These are phyloP conservation scores for Euproctis similis DNA, from an alignment of 2,888 invertebrate species.

Conservation along the genomic window DNA sequence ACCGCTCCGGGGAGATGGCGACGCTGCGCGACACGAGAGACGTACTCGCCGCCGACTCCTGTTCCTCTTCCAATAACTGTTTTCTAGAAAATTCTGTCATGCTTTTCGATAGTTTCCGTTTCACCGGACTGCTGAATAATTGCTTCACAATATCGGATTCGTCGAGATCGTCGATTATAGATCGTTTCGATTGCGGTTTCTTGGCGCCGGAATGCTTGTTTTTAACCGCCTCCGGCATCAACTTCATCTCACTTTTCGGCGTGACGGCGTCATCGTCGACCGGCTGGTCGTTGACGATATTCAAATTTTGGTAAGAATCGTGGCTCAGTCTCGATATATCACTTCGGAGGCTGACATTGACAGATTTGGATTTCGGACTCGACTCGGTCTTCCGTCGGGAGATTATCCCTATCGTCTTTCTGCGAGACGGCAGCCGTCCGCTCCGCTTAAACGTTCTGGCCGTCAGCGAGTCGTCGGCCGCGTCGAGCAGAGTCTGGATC, in stretches of 20 bases:
- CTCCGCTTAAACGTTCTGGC: conserved; percentile 17
- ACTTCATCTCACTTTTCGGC: conserved; percentile 49
- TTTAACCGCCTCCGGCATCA: conserved; percentile 54
- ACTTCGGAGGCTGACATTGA: conserved; percentile 23
- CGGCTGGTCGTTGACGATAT: conserved; percentile 21
- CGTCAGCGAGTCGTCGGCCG: conserved; percentile 30
- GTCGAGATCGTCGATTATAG: conserved; percentile 60
- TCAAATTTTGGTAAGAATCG: conserved; percentile 26
- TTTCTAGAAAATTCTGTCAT: conserved; percentile 59
- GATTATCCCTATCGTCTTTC: conserved; percentile 39
- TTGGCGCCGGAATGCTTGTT: conserved; percentile 67
- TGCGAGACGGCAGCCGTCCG: conserved; percentile 12
- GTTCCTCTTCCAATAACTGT: conserved; percentile 41
- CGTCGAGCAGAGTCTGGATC: conserved; percentile 48
- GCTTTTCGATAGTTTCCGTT: conserved; percentile 65
- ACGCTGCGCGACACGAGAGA: conserved; percentile 31
- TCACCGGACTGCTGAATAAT: conserved; percentile 65
- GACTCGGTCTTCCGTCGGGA: too few relatives aligned
- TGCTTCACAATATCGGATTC: conserved; percentile 60
- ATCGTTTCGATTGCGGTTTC: conserved; percentile 62
- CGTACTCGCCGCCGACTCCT: conserved; percentile 19
- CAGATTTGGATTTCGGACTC: conserved; percentile 31
- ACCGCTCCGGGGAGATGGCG: conserved; percentile 42
- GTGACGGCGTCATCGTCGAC: conserved; percentile 40
- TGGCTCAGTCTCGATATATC: conserved; percentile 25